phyloP scores from a whole-genome alignment of 2,113 vertebrate species.

The Anarhynchus alexandrinus region DNA sequence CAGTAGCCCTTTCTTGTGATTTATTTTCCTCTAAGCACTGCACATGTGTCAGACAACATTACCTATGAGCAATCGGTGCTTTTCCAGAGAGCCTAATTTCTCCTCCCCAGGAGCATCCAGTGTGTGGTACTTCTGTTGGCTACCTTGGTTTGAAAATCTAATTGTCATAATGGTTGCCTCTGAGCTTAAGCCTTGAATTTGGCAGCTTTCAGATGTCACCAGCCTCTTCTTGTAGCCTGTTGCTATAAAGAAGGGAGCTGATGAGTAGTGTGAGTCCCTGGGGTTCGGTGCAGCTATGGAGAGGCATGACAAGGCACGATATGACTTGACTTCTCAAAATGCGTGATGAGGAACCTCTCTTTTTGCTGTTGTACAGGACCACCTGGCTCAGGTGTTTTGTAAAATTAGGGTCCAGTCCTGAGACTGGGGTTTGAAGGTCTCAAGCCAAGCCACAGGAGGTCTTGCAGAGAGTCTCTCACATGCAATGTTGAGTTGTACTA shows the following conservation, averaged over 20 bases:
- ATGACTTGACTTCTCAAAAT: not conserved
- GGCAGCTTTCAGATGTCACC: not conserved
- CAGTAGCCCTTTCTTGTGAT: not conserved
- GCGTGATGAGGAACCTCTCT: rapidly evolving
- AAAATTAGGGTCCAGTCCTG: not conserved
- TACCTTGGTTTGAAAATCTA: not conserved
- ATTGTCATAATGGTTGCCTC: not conserved
- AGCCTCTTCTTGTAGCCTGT: not conserved
- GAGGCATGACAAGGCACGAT: not conserved
- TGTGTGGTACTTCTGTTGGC: not conserved
- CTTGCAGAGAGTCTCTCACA: not conserved
- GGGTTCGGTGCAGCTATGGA: not conserved
- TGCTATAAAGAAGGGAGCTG: not conserved
- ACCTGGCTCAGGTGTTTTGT: not conserved
- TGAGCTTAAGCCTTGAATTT: not conserved
- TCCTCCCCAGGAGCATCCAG: not conserved
- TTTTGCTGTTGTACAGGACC: not conserved
- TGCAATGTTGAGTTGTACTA: rapidly evolving
- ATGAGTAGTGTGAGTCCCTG: not conserved
- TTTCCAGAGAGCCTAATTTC: not conserved
- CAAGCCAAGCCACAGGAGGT: not conserved
- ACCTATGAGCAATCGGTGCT: not conserved
- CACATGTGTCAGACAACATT: not conserved
- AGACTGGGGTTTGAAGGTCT: not conserved
- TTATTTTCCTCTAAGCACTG: not conserved